Evolutionary conservation across 2,113 vertebrate genomes (phyloP), one percentile per base, ranked within the genome.

Genomic region (Mesembrinibis cayennensis): DNA sequence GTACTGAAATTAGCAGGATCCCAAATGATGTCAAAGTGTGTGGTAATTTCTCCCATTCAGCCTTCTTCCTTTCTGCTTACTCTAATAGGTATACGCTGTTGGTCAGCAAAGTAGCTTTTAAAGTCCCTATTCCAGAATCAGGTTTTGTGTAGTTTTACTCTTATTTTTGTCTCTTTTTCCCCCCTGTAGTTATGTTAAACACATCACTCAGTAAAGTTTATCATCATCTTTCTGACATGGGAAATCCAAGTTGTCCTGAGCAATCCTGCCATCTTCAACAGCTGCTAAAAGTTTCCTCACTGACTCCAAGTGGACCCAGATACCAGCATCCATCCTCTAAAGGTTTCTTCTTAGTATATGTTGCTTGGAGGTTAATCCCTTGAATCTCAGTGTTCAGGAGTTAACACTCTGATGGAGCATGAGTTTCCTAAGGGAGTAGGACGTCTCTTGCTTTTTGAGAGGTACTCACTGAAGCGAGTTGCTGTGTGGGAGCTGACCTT

Each of bases 381-480:
- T 40, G 69, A 70, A 73, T 23, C 45, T 83, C 69, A 55, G 47
- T 1, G 1, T 59, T 62, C 49, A 69, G 61, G 59, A 91, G 73
- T 45, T 94, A 71, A 45, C 32, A 13, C 14, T 27, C 23, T 8
- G 30, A 45, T 74, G 65, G 69, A 76, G 9, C 47, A 10, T 10
- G 7, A 34, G 17, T 65, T 36, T 90, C 82, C 85, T 69, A 40
- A 56, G 58, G 52, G 82, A 76, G 38, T 0, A 36, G 85, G 70
- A 72, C 0, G 2, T 29, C 56, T 67, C 78, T 42, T 2, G 4
- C 70, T 87, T 42, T 53, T n/a, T 16, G 61, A 58, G 53, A 76
- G 61, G 50, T 26, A 4, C 55, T 74, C 42, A 53, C 0, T 0
- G 27, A 59, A 74, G 27, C 0, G 0, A 63, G 40, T 40, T 87